Percentiles rank a stretch among this genome's conserved stretches.
phyloP scores from a whole-genome alignment of 2,797 vertebrate genomes.

The Balearica regulorum region DNA sequence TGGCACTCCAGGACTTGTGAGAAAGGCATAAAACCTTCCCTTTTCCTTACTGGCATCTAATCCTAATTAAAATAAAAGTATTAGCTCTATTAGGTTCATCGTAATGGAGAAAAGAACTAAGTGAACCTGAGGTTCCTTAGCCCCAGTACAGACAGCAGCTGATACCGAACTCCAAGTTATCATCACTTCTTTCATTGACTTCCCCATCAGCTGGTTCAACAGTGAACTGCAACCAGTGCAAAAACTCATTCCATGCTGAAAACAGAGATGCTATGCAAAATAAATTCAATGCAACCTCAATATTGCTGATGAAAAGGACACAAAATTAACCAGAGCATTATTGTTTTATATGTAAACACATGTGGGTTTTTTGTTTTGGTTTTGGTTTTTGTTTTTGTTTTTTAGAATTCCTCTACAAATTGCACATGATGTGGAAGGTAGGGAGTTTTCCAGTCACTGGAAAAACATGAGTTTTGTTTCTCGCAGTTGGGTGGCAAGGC shows the following conservation, averaged over 20 bases:
- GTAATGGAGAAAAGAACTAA: not conserved
- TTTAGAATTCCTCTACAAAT: not conserved
- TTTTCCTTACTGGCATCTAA: not conserved
- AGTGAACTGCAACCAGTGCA: not conserved
- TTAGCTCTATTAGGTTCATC: not conserved
- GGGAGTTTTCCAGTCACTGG: not conserved
- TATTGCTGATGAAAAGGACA: not conserved
- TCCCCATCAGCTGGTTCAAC: not conserved
- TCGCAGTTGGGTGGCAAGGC: not conserved
- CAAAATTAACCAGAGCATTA: not conserved
- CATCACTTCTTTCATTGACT: not conserved
- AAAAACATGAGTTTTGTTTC: not conserved
- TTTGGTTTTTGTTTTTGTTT: too few species aligned
- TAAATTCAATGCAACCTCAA: not conserved
- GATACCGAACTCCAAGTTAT: not conserved
- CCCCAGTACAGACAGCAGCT: not conserved
- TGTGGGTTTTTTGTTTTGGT: too few species aligned
- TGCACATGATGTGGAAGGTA: not conserved
- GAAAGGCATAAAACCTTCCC: not conserved
- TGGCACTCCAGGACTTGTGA: not conserved
- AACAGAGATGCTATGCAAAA: not conserved
- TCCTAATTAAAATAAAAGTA: not conserved
- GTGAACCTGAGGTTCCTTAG: not conserved
- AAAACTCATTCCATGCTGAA: not conserved
- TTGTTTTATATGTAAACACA: not conserved